Evolutionary conservation across 2,113 vertebrate species (phyloP).

Genomic region (Ellobius talpinus): DNA sequence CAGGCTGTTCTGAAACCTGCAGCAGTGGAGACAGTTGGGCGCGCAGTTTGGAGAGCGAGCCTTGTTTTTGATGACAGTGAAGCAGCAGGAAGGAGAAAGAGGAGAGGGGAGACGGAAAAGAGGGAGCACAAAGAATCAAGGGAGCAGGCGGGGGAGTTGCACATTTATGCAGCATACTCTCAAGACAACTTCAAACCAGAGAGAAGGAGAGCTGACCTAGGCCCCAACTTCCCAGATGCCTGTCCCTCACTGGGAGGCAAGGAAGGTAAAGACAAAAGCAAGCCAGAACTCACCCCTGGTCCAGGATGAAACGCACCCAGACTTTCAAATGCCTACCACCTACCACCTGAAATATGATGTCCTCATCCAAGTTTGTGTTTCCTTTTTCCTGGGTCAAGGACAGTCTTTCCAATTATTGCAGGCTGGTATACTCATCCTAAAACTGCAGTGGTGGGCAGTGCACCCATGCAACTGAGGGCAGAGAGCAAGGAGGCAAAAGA

Average conservation of each 20-base stretch:
- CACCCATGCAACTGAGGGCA: background rate
- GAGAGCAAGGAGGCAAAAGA: background rate
- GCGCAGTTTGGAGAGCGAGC: constrained; percentile 22
- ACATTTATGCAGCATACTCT: background rate
- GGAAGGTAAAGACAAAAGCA: background rate
- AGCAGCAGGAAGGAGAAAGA: constrained; percentile 23
- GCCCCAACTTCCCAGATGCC: background rate
- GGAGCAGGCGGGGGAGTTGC: rapidly evolving
- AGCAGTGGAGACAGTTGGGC: constrained; percentile 54
- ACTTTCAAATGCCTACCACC: rapidly evolving
- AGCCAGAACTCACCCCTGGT: background rate
- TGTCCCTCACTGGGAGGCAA: background rate
- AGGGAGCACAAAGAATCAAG: background rate
- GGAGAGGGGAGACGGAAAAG: background rate
- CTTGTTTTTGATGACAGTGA: constrained; percentile 35
- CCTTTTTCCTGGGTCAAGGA: background rate
- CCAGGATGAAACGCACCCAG: background rate
- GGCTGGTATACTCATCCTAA: background rate
- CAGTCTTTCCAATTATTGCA: background rate
- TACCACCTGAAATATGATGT: rapidly evolving
- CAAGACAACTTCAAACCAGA: rapidly evolving
- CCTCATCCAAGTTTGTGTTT: background rate
- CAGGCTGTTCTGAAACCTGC: constrained; percentile 56
- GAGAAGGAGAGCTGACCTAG: background rate
- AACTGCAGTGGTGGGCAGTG: background rate